Base-by-base conservation (phyloP, 2,888 invertebrate species). In the Hololepta plana region DNA sequence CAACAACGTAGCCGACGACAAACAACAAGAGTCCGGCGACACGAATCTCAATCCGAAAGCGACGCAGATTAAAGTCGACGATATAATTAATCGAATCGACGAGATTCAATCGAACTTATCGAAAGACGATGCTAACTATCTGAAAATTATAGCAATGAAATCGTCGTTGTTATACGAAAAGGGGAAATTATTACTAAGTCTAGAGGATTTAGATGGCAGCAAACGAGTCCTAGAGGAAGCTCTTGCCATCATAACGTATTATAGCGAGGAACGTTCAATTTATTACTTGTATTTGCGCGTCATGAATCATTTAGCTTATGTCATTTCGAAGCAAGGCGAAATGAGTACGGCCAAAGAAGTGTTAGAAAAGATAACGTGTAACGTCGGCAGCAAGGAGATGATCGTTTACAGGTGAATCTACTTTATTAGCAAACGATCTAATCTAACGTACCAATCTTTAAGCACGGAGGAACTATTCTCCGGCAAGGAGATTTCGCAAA, bases 271-370 rank as follows among this genome's bases (percentile, higher is more conserved):
- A 29, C 37, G 44, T 3, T 41, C 43, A 27, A 38, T 53, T 12
- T 35, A 39, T 14, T 69, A 65, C 40, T 54, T 67, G 30, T 51
- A 62, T 20, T 49, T 67, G 25, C 55, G 66, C 40, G 54, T 67
- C 19, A 59, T 67, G 30, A 69, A 69, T 40, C 59, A 67, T 33
- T 47, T 64, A 25, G 60, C 66, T 28, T 68, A 64, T 41, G 58
- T 62, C 30, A 45, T 64, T 3, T 61, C 64, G 2, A 64, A 65
- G 39, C 43, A 60, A 24, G 62, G 62, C 14, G 55, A 64, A 26
- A 49, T 53, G 4, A 46, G 45, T n/a, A 38, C 47, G 9, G 60
- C 67, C 2, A 54, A 52, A 31, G 54, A 57, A 5, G 51, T 66
- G 19, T 47, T 69, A 7, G 62, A 67, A 44, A 49, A 43, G 19